Percentiles rank a stretch among this genome's conserved stretches.
Conservation (phyloP, 2,797 vertebrate species). For the Naso thynnoides region DNA sequence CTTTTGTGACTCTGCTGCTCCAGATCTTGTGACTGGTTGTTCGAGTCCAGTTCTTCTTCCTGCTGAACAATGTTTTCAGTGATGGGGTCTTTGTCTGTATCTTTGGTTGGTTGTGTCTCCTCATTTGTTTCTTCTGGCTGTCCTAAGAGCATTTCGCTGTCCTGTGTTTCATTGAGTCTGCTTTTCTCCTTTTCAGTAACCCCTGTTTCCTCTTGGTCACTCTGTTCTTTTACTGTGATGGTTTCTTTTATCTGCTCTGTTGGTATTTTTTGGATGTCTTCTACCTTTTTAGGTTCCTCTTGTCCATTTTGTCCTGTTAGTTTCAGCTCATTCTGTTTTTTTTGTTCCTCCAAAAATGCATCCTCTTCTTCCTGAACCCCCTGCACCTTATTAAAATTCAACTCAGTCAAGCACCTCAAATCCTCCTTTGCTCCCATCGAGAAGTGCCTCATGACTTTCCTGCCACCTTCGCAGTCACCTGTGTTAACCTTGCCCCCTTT, state of each 20-base stretch:
- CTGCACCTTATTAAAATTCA: slow-evolving; percentile 50
- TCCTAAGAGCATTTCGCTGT: slow-evolving; percentile 6
- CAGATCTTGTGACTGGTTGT: slow-evolving; percentile 10
- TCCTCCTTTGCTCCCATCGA: slow-evolving; percentile 69
- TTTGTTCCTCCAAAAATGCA: slow-evolving; percentile 37
- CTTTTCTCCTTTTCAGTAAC: slow-evolving; percentile 19
- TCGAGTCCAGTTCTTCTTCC: slow-evolving; percentile 9
- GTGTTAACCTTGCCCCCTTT: slow-evolving; percentile 69
- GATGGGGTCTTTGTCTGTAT: slow-evolving; percentile 16
- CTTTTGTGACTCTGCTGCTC: slow-evolving; percentile 22
- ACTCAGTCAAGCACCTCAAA: slow-evolving; percentile 40
- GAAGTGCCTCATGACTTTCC: slow-evolving; percentile 61
- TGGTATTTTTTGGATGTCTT: slow-evolving; percentile 12
- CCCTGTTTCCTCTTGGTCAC: slow-evolving; percentile 19
- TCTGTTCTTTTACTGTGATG: slow-evolving; percentile 18
- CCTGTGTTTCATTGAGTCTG: slow-evolving; percentile 26
- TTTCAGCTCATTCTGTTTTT: slow-evolving; percentile 20
- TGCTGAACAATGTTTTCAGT: slow-evolving; percentile 23
- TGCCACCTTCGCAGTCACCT: slow-evolving; percentile 50
- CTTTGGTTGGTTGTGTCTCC: slow-evolving; percentile 8
- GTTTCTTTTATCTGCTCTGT: slow-evolving; percentile 22
- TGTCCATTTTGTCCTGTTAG: slow-evolving; percentile 32
- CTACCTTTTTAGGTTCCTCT: slow-evolving; percentile 16
- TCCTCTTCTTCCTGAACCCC: slow-evolving; percentile 70
- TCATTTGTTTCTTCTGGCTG: slow-evolving; percentile 27